Conservation (phyloP, 2,113 vertebrate species). For the Amazona guildingii region DNA sequence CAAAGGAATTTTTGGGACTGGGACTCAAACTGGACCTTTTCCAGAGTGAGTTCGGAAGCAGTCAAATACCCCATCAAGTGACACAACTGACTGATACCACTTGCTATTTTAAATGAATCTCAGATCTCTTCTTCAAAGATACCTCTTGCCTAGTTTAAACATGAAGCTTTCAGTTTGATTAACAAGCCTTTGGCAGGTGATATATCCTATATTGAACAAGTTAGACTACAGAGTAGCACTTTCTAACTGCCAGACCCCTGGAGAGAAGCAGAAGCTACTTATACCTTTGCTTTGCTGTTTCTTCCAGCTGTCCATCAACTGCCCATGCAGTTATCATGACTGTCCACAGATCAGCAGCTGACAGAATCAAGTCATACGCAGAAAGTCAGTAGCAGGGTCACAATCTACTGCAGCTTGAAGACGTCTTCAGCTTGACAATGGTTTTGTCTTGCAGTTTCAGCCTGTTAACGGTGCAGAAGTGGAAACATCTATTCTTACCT, state of each 20-base stretch:
- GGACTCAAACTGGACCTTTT: background rate
- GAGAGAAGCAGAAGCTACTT: background rate
- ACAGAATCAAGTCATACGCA: background rate
- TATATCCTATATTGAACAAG: background rate
- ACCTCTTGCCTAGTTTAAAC: background rate
- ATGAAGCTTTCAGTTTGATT: background rate
- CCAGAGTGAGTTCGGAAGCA: background rate
- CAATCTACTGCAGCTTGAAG: background rate
- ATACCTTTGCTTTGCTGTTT: constrained; percentile 22
- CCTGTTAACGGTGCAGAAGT: background rate
- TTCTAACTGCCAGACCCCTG: background rate
- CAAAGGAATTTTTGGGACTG: background rate
- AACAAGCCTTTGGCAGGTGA: background rate
- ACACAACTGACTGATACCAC: background rate
- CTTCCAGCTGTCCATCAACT: constrained; percentile 41
- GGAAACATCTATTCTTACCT: background rate
- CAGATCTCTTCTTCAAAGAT: background rate
- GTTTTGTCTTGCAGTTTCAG: constrained; percentile 41
- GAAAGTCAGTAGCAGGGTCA: background rate
- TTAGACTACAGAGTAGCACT: background rate
- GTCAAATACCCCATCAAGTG: background rate
- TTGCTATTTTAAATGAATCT: background rate
- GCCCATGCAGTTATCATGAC: background rate
- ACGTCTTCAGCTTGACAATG: constrained; percentile 43
- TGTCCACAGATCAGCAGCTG: background rate